Evolutionary conservation across 2,888 invertebrate species (phyloP).

Genomic region (Tineola bisselliella): DNA sequence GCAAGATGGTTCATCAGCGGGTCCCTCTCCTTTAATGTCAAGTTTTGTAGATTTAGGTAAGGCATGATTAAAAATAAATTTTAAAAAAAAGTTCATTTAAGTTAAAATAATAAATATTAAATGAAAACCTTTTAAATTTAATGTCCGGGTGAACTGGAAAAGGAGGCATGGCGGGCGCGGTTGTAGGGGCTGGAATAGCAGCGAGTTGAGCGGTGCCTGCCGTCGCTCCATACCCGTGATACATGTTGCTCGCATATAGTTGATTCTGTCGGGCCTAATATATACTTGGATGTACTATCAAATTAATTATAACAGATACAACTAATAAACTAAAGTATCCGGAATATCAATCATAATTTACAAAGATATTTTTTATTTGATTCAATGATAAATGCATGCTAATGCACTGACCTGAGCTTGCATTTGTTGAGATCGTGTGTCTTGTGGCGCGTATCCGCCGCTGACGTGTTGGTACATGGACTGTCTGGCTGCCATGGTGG

Average conservation of each 20-base stretch:
- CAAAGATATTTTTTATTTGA: no score
- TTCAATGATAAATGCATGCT: constrained; percentile 7
- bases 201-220: constrained; percentile 41
- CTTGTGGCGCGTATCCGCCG: constrained; percentile 52
- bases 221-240: constrained; percentile 62
- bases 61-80: no score
- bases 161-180: constrained; percentile 55
- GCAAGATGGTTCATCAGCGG: no score
- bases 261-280: background rate
- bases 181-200: constrained; percentile 56
- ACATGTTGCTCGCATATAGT: constrained; percentile 20
- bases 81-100: no score
- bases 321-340: no score
- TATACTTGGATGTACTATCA: no score
- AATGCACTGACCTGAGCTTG: constrained; percentile 31
- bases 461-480: constrained; percentile 55
- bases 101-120: background rate
- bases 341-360: no score
- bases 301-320: no score
- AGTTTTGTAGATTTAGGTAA: no score
- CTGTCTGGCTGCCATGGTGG: constrained; percentile 44
- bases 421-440: constrained; percentile 44
- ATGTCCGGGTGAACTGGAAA: constrained; percentile 94
- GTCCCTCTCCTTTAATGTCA: no score
- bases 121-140: constrained; percentile 74